A percentile compares a stretch with the other conserved stretches of the same genome.
Evolutionary conservation across 2,888 invertebrate genomes (phyloP).

Genomic region (Eustalomyia histrio): DNA sequence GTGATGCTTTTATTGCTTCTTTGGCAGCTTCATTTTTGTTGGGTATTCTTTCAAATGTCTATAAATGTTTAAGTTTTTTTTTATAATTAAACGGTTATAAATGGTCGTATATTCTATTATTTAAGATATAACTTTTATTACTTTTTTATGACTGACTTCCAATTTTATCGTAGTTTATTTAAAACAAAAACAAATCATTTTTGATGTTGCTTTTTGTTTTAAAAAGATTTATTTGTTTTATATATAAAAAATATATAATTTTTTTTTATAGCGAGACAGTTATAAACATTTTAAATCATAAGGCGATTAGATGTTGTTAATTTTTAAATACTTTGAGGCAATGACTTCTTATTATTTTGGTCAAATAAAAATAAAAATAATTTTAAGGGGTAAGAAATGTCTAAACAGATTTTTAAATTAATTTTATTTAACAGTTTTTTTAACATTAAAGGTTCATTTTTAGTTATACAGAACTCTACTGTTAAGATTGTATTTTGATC

Average conservation of each 20-base stretch:
- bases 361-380: no score
- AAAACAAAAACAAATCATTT: background rate
- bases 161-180: background rate
- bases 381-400: no score
- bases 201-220: background rate
- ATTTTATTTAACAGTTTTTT: no score
- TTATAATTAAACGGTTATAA: no score
- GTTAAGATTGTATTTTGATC: no score
- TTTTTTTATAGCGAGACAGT: slow-evolving; percentile 2
- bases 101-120: background rate
- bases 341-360: background rate
- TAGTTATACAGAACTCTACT: no score
- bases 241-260: background rate
- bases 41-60: no score
- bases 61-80: no score
- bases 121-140: background rate
- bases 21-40: no score
- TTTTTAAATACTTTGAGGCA: background rate
- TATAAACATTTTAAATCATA: slow-evolving; percentile 22
- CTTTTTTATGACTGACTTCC: background rate
- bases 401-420: no score
- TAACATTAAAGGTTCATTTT: no score
- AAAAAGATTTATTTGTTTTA: background rate
- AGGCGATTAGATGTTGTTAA: slow-evolving; percentile 28
- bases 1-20: no score